These are phyloP conservation scores for Entomobrya multifasciata DNA, from an alignment of 2,888 invertebrate species.

Conservation along the genomic window DNA sequence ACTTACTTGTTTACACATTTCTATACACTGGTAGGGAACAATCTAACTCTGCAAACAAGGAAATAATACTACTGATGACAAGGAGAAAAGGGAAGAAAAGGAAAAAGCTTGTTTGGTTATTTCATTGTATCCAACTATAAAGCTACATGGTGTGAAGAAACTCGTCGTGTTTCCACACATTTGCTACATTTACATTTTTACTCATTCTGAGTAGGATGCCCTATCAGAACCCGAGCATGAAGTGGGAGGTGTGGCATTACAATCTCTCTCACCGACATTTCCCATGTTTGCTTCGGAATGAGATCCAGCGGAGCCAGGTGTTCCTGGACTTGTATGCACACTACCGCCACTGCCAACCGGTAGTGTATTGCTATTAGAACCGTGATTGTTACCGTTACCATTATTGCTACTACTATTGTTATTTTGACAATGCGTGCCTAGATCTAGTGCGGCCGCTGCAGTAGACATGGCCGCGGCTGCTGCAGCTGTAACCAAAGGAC, in stretches of 20 bases:
- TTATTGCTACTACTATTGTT: slow-evolving; percentile 48
- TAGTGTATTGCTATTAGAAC: slow-evolving; percentile 18
- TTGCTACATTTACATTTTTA: slow-evolving; percentile 57
- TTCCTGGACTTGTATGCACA: slow-evolving; percentile 72
- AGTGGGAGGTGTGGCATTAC: slow-evolving; percentile 79
- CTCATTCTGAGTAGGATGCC: slow-evolving; percentile 84
- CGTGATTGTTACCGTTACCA: slow-evolving; percentile 50
- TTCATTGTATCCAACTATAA: neutral
- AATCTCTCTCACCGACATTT: slow-evolving; percentile 74
- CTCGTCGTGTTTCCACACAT: neutral
- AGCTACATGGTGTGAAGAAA: neutral
- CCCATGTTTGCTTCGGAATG: slow-evolving; percentile 58
- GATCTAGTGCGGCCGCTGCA: slow-evolving; percentile 73
- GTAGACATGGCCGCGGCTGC: slow-evolving; percentile 75
- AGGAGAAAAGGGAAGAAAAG: neutral
- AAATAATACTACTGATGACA: no score
- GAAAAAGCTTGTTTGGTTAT: neutral
- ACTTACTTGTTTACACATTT: neutral
- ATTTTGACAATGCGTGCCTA: slow-evolving; percentile 72
- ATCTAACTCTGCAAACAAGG: no score
- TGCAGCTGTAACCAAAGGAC: slow-evolving; percentile 74
- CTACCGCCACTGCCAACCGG: slow-evolving; percentile 47
- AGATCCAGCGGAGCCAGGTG: slow-evolving; percentile 71
- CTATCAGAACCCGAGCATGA: slow-evolving; percentile 84
- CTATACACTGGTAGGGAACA: no score